Evolutionary conservation across 2,113 vertebrate species (phyloP).

Genomic region (Pseudorhombus dupliciocellatus): DNA sequence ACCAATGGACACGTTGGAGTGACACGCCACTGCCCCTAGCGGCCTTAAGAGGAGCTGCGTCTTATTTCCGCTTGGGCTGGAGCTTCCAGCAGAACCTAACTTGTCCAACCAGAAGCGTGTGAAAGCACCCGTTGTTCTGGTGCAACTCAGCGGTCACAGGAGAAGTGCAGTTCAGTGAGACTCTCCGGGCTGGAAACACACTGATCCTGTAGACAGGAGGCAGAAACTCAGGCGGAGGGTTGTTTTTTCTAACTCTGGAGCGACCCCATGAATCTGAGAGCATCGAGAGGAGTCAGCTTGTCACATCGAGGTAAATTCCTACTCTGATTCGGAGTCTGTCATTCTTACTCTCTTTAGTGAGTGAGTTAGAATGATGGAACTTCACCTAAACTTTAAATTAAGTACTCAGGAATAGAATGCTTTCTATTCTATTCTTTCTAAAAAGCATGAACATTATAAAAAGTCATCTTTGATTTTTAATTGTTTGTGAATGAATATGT

Average conservation of each 20-base stretch:
- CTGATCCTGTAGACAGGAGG: background rate
- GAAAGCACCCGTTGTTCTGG: slow-evolving; percentile 56
- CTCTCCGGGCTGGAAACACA: background rate
- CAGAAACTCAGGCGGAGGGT: background rate
- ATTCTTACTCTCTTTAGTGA: too few species aligned
- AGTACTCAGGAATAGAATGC: too few species aligned
- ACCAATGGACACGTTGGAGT: too few species aligned
- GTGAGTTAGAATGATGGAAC: too few species aligned
- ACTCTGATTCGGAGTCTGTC: background rate
- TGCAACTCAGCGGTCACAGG: background rate
- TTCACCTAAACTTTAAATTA: too few species aligned
- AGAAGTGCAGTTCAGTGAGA: background rate
- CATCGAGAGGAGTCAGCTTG: background rate
- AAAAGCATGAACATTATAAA: too few species aligned
- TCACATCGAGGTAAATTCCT: slow-evolving; percentile 42
- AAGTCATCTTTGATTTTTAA: too few species aligned
- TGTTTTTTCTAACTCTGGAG: background rate
- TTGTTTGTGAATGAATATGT: too few species aligned
- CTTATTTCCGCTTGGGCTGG: background rate
- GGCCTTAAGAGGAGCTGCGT: background rate
- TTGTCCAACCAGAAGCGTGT: slow-evolving; percentile 52
- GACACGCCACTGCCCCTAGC: background rate
- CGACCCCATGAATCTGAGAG: background rate
- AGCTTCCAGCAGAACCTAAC: background rate
- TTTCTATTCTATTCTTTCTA: too few species aligned